Percentiles rank a stretch among this genome's conserved stretches.
Conservation (phyloP, 37 sponge, comb jelly and placozoan genomes). For the Theonella swinhoei region DNA sequence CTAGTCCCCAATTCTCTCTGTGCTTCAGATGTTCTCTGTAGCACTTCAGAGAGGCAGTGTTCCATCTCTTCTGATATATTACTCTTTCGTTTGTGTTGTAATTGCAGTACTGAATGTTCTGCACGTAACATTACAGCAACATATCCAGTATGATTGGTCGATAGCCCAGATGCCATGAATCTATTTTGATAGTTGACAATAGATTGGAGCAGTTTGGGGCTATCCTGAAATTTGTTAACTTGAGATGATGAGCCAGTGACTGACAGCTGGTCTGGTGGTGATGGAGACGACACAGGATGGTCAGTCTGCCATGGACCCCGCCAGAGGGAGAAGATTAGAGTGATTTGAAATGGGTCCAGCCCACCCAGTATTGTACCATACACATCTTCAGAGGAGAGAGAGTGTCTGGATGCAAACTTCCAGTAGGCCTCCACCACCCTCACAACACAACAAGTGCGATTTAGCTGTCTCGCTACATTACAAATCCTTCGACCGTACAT, state of each 20-base stretch:
- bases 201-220: not conserved
- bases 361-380: not conserved
- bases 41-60: not conserved
- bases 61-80: not conserved
- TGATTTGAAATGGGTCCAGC: not conserved
- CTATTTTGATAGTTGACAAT: not conserved
- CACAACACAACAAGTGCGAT: too few relatives aligned
- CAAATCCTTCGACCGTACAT: not conserved
- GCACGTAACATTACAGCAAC: slow-evolving; percentile 20
- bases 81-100: not conserved
- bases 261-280: too few relatives aligned
- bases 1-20: not conserved
- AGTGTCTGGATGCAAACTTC: not conserved
- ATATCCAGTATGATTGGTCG: too few relatives aligned
- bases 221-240: not conserved
- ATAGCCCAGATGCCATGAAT: not conserved
- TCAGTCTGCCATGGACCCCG: slow-evolving; percentile 8
- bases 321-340: slow-evolving; percentile 13
- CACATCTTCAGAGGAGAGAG: not conserved
- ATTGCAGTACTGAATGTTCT: slow-evolving; percentile 8
- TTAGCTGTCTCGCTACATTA: not conserved
- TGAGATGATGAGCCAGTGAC: too few relatives aligned
- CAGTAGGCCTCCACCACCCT: not conserved
- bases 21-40: not conserved
- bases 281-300: too few relatives aligned